A percentile compares a stretch with the other conserved stretches of the same genome.
These are phyloP conservation scores for Octopus bimaculoides DNA, from an alignment of 1,140 invertebrate genomes.

Conservation along the genomic window DNA sequence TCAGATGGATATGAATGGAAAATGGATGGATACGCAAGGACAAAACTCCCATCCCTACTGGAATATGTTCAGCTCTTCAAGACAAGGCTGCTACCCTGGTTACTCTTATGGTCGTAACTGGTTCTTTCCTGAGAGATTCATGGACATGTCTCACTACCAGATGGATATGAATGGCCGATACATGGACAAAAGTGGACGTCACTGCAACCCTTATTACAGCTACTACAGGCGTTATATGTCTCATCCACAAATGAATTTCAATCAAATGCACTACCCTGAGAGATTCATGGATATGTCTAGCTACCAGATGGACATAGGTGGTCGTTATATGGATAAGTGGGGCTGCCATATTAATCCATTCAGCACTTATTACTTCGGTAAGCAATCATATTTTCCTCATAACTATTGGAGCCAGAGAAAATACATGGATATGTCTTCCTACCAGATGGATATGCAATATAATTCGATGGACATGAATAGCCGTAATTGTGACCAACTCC, in stretches of 20 bases:
- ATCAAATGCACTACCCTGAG: not conserved
- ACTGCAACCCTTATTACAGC: not conserved
- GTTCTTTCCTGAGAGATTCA: not conserved
- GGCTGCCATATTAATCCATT: not conserved
- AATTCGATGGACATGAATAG: too few species aligned
- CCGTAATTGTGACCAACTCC: too few species aligned
- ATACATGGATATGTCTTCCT: too few species aligned
- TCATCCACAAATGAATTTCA: too few species aligned
- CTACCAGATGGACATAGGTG: not conserved
- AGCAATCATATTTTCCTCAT: too few species aligned
- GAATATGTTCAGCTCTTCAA: not conserved
- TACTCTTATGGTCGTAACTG: not conserved
- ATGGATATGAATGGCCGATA: not conserved
- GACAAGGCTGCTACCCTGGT: not conserved
- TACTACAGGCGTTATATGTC: too few species aligned
- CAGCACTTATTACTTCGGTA: not conserved
- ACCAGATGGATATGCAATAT: too few species aligned
- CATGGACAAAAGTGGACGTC: not conserved
- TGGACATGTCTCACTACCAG: constrained; percentile 1
- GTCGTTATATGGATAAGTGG: not conserved
- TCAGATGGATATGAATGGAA: not conserved
- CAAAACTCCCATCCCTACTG: not conserved
- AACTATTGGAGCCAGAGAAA: too few species aligned
- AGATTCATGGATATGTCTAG: not conserved
- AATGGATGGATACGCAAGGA: not conserved